Evolutionary conservation across 2,113 vertebrate genomes (phyloP), one percentile per base, ranked within the genome.

Genomic region (Paramormyrops kingsleyae): DNA sequence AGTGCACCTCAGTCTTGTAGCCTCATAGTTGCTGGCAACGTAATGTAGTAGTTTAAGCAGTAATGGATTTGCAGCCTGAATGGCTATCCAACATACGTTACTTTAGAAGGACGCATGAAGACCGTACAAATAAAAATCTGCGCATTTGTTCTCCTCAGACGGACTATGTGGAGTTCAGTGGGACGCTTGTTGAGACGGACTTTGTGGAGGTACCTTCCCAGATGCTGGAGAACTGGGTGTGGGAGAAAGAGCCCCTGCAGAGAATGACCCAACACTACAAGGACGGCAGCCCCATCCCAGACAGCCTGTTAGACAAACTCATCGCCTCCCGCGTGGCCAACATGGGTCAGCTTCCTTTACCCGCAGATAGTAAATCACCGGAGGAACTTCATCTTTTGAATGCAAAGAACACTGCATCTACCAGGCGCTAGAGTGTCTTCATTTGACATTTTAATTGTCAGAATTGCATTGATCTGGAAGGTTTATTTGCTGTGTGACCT

Each of bases 221-320:
- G 94, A 97, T 99, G 97, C 96, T 99, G 89, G 98, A 99, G 93
- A 99, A 99, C 91, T 99, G 98, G 98, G 98, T 98, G 3, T 99
- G 98, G 98, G 97, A 99, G 92, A 96, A 96, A 89, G 97, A 98
- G 91, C 96, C 97, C 1, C 95, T 99, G 13, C 97, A 94, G 87
- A 96, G 96, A 91, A 95, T 99, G 95, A 99, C 98, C 17, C 94
- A 94, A 80, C 98, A 99, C 94, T 99, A 98, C 93, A 97, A 94
- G 93, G 96, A 99, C 39, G 95, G 96, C 56, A 97, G 93, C 44
- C 94, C 94, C 0, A 95, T 99, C 92, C 95, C 95, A 50, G 97
- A 98, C 8, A 46, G 91, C 42, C 93, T 98, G 4, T 96, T 98
- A 31, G 95, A 98, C 91, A 98, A 97, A 90, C 97, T 99, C 84